These are phyloP conservation scores for Bombus breviceps DNA, from an alignment of 1,140 invertebrate genomes.

Conservation along the genomic window DNA sequence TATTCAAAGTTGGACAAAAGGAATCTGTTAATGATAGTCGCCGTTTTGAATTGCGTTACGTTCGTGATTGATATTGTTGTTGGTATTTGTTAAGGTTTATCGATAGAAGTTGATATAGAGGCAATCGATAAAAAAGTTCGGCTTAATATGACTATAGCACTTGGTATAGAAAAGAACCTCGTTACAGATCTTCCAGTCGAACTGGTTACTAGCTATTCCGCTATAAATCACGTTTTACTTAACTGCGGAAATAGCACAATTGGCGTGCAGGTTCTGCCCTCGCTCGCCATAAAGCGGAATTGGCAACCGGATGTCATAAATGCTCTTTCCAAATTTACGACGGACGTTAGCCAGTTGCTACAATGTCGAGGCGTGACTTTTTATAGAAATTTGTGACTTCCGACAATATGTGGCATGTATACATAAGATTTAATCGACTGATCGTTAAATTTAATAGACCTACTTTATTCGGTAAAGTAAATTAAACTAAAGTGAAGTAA, in stretches of 20 bases:
- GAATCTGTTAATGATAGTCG: background rate
- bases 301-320: slow-evolving; percentile 13
- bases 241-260: slow-evolving; percentile 4
- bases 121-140: too few species aligned
- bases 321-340: slow-evolving; percentile 5
- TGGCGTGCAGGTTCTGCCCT: background rate
- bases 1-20: background rate
- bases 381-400: background rate
- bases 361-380: background rate
- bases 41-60: background rate
- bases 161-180: background rate
- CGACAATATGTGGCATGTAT: background rate
- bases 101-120: too few species aligned
- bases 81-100: too few species aligned
- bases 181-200: background rate
- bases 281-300: background rate
- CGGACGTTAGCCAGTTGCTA: background rate
- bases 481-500: too few species aligned
- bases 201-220: background rate
- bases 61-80: background rate
- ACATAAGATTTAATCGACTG: background rate
- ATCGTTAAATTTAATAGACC: background rate
- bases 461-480: too few species aligned
- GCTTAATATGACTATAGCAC: too few species aligned
- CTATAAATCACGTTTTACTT: slow-evolving; percentile 10